phyloP scores from a whole-genome alignment of 2,888 invertebrate species.

The Acanthosepion esculentum region DNA sequence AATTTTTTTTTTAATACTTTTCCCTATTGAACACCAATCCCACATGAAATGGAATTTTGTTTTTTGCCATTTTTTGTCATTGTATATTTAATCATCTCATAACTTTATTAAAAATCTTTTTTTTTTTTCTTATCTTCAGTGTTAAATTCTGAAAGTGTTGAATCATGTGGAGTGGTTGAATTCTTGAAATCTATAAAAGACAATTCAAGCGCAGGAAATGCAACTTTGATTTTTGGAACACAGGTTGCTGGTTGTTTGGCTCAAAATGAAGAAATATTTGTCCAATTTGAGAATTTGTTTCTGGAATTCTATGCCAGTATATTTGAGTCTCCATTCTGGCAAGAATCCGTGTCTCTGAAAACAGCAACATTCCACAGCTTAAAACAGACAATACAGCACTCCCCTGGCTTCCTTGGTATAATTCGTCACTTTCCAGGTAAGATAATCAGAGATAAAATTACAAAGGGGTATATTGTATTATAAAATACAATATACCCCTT shows the following conservation, averaged over 20 bases:
- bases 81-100: no score
- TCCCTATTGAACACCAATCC: no score
- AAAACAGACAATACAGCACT: neutral
- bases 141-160: neutral
- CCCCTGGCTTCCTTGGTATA: conserved; percentile 34
- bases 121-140: conserved; percentile 13
- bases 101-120: no score
- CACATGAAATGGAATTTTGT: no score
- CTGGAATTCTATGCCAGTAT: neutral
- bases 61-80: no score
- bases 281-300: conserved; percentile 34
- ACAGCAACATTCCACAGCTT: neutral
- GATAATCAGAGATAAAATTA: no score
- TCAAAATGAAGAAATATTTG: conserved; percentile 38
- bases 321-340: neutral
- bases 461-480: no score
- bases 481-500: no score
- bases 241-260: conserved; percentile 24
- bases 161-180: neutral
- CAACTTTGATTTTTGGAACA: neutral
- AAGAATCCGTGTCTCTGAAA: conserved; percentile 13
- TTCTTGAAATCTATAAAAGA: neutral
- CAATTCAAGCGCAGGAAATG: neutral
- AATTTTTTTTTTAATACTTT: no score
- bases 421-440: neutral